Conservation (phyloP, 2,797 vertebrate genomes). For the Argentina silus region DNA sequence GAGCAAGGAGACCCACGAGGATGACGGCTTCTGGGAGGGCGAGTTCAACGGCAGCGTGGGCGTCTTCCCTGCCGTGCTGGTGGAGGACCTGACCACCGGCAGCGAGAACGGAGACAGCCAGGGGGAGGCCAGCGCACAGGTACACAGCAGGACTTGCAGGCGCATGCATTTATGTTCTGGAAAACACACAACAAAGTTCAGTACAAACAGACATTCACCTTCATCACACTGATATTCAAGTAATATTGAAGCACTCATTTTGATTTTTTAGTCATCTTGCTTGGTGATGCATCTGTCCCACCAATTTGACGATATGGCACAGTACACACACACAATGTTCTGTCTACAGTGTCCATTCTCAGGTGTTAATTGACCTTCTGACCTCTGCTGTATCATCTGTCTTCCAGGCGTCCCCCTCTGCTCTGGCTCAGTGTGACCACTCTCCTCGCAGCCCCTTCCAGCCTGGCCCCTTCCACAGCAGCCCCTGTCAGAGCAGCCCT, state of each 20-base stretch:
- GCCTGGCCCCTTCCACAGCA: conserved; percentile 72
- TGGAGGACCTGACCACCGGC: conserved; percentile 84
- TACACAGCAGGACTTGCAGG: conserved; percentile 38
- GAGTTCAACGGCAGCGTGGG: conserved; percentile 88
- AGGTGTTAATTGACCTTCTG: neutral
- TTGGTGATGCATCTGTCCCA: too few relatives aligned
- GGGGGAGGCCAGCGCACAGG: conserved; percentile 79
- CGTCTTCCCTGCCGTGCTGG: conserved; percentile 92
- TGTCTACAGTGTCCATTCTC: neutral
- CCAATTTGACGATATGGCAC: too few relatives aligned
- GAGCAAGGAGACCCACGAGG: conserved; percentile 93
- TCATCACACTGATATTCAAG: neutral
- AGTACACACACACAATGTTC: neutral
- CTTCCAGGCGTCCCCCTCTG: conserved; percentile 80
- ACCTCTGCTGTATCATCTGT: conserved; percentile 4
- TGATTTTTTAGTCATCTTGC: too few relatives aligned
- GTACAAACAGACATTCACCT: neutral
- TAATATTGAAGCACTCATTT: neutral
- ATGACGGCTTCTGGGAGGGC: conserved; percentile 98
- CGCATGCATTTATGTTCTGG: too few relatives aligned
- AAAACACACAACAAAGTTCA: too few relatives aligned
- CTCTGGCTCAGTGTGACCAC: conserved; percentile 65
- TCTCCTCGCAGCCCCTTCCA: conserved; percentile 63
- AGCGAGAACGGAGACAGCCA: conserved; percentile 81
- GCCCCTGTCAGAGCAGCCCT: conserved; percentile 82